phyloP scores from a whole-genome alignment of 2,797 vertebrate species.

The Spinus olivaceus region DNA sequence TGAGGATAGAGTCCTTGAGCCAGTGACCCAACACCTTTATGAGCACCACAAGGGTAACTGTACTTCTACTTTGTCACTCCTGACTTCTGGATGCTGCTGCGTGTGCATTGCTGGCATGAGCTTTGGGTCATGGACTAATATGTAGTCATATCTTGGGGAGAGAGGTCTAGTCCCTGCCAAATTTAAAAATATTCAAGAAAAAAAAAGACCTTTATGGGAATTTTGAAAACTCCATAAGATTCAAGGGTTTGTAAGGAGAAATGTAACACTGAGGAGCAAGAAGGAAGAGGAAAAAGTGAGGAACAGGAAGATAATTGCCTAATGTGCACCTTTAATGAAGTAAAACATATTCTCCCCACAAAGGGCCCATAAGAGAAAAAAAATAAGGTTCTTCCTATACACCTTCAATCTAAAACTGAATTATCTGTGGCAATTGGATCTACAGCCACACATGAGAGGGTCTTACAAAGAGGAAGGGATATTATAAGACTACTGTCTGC shows the following conservation, averaged over 20 bases:
- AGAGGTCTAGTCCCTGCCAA: background rate
- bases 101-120: background rate
- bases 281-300: background rate
- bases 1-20: background rate
- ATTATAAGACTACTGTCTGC: conserved; percentile 9
- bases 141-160: background rate
- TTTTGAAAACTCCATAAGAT: background rate
- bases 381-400: background rate
- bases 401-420: conserved; percentile 2
- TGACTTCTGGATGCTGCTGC: background rate
- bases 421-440: conserved; percentile 41
- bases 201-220: background rate
- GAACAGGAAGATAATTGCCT: conserved; percentile 19
- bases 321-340: conserved; percentile 55
- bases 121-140: background rate
- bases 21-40: background rate
- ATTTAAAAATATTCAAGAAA: background rate
- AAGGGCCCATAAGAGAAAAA: conserved; percentile 49
- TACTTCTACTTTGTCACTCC: background rate
- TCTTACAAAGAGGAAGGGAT: conserved; percentile 18
- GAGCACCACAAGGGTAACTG: background rate
- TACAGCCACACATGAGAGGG: conserved; percentile 12
- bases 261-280: conserved; percentile 8
- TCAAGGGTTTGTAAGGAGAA: background rate
- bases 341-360: conserved; percentile 54